These are phyloP conservation scores for Bubo scandiacus DNA, from an alignment of 2,113 vertebrate species.

Conservation along the genomic window DNA sequence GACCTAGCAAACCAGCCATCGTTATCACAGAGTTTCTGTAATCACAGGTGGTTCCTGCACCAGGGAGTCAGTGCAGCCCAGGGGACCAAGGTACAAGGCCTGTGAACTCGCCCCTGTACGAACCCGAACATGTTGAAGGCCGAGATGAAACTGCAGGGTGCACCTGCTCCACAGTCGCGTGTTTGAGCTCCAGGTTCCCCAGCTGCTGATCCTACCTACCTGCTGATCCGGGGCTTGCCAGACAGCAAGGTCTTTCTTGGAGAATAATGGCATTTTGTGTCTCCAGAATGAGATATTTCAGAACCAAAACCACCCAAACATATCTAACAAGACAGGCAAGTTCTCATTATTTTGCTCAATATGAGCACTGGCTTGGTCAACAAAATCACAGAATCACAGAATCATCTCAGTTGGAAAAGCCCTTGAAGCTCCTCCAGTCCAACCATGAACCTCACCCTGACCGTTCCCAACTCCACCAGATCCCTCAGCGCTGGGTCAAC, in stretches of 20 bases:
- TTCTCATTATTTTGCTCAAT: not conserved
- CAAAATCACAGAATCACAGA: not conserved
- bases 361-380: not conserved
- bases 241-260: not conserved
- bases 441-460: too few relatives aligned
- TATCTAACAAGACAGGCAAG: not conserved
- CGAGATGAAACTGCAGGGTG: not conserved
- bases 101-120: not conserved
- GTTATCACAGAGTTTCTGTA: not conserved
- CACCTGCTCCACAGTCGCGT: fast-evolving
- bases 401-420: too few relatives aligned
- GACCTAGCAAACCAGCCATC: not conserved
- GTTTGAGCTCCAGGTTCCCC: not conserved
- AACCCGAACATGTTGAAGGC: not conserved
- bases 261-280: not conserved
- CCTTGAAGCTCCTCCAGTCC: too few relatives aligned
- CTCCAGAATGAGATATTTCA: not conserved
- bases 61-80: not conserved
- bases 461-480: too few relatives aligned
- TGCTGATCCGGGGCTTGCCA: not conserved
- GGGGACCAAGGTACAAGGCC: conserved; percentile 14
- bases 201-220: not conserved
- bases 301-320: not conserved
- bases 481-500: too few relatives aligned
- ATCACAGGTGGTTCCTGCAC: not conserved